Evolutionary conservation across 2,797 vertebrate genomes (phyloP), one percentile per base, ranked within the genome.

Genomic region (Argentina silus): DNA sequence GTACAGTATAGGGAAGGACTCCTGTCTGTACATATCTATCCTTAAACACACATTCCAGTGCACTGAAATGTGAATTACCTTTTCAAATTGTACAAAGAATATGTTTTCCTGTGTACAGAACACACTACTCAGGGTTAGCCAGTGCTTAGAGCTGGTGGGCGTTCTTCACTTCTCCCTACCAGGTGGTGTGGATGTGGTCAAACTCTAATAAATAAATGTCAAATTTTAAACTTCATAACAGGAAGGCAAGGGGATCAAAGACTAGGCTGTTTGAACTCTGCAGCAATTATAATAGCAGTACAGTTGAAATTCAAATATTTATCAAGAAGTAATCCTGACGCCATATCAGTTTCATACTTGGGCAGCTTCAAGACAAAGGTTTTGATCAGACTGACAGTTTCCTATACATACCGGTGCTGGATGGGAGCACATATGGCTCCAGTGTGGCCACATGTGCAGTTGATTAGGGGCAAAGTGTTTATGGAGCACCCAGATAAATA

Each of bases 161-260:
- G 3, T 55, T 23, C 27, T 48, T 17, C 48, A 42, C 48, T 36
- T 53, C 48, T 68, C 50, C n/a, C 48, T 68, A 23, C 48, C 66
- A 55, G 85, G 78, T 78, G 82, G 80, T 69, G 73, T 81, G 85
- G 76, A 85, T 88, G 83, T 67, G 86, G 86, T 82, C 70, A 83
- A 87, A 85, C 88, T 86, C 85, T 85, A 90, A 90, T 89, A 88
- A 90, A 91, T 85, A 89, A 91, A 91, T 76, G 84, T 80, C 83
- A 70, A 81, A 72, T 86, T 88, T 78, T 76, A 85, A 89, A 84
- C 81, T 76, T 42, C 27, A 66, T 81, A 79, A 85, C 82, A 73
- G 80, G 84, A 81, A 44, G 77, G 78, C 66, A 53, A 19, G 75
- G 64, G 81, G 78, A 89, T 88, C 90, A 90, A 88, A 86, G 78